Conservation (phyloP, 2,113 vertebrate genomes). For the Oncorhynchus gorbuscha region DNA sequence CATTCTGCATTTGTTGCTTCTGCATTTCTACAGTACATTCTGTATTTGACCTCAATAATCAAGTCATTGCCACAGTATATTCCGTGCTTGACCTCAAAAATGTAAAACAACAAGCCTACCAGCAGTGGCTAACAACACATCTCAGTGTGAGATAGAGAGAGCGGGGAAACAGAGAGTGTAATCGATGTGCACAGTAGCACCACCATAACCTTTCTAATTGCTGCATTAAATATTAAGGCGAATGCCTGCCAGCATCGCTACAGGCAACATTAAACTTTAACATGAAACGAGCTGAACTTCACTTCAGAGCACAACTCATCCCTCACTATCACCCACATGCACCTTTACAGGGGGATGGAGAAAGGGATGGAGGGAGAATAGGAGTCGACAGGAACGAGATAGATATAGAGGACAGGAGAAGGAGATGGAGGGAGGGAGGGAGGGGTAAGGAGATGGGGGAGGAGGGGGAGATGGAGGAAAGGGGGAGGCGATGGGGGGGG, state of each 20-base stretch:
- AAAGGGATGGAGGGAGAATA: constrained; percentile 6
- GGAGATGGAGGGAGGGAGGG: background rate
- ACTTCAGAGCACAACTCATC: background rate
- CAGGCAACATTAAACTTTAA: constrained; percentile 9
- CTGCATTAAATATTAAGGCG: constrained; percentile 5
- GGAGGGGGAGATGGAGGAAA: too few relatives aligned
- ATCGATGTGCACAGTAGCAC: background rate
- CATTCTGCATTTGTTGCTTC: too few relatives aligned
- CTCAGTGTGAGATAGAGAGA: background rate
- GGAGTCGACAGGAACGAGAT: too few relatives aligned
- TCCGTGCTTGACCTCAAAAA: background rate
- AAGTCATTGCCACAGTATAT: too few relatives aligned
- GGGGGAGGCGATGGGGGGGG: too few relatives aligned
- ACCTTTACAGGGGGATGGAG: too few relatives aligned
- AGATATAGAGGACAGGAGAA: too few relatives aligned
- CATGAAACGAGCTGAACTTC: background rate
- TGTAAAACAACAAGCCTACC: background rate
- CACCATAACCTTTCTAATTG: constrained; percentile 8
- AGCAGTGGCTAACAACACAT: background rate
- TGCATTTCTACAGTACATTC: too few relatives aligned
- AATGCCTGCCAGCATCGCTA: background rate
- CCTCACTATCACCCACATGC: constrained; percentile 2
- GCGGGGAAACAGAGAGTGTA: background rate
- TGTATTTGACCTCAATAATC: too few relatives aligned
- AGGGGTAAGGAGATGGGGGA: background rate